Evolutionary conservation across 2,888 invertebrate species (phyloP).

Genomic region (Drymonia ruficornis): DNA sequence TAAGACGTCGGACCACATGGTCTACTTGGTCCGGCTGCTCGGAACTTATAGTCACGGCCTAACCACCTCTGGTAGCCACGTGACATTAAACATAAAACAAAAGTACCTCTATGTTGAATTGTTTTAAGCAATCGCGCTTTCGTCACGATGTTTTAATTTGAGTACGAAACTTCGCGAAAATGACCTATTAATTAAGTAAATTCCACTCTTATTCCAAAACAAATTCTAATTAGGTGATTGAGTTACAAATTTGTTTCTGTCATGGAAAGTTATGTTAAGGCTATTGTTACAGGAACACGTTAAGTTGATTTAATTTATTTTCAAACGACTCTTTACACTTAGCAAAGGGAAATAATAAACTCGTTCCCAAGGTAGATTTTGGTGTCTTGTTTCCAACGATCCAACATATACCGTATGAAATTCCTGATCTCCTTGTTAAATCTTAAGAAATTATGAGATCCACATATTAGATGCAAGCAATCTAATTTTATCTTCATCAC

Average conservation of each 20-base stretch:
- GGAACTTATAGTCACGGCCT: no score
- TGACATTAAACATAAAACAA: no score
- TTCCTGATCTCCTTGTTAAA: no score
- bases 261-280: constrained; percentile 50
- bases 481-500: no score
- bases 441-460: no score
- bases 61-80: no score
- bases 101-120: no score
- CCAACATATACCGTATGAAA: no score
- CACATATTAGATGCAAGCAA: no score
- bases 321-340: constrained; percentile 27
- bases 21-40: no score
- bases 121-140: no score
- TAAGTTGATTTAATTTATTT: constrained; percentile 43
- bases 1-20: no score
- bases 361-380: background rate
- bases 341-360: constrained; percentile 17
- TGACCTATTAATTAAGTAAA: constrained; percentile 58
- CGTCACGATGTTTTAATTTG: background rate
- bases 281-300: constrained; percentile 46
- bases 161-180: constrained; percentile 12
- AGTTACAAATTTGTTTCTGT: constrained; percentile 68
- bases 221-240: constrained; percentile 73
- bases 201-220: constrained; percentile 57
- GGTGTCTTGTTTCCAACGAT: background rate